Evolutionary conservation across 2,888 invertebrate genomes (phyloP), one percentile per base, ranked within the genome.

Genomic region (Erannis defoliaria): DNA sequence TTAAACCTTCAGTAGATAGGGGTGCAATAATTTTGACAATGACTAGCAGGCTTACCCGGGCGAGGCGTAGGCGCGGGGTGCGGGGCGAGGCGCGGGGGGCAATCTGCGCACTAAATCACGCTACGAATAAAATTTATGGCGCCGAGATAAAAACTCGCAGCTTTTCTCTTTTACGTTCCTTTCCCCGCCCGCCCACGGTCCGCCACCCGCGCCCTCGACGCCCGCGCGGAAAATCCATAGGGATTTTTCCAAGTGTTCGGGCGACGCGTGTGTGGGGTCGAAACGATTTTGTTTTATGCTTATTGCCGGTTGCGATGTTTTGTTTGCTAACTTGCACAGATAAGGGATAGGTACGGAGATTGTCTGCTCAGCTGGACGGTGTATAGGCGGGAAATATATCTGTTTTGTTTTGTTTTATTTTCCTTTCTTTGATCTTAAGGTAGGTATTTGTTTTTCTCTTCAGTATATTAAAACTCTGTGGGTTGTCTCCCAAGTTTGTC

Each of bases 141-240:
- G 91, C 91, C 93, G 93, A 93, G 93, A 93, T 93, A 93, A 93
- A 93, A 93, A 93, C 93, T 93, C 93, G 93, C 93, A 93, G 93
- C 93, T 93, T 93, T 93, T 93, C 93, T 93, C 93, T 93, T 93
- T 93, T 93, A 93, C 92, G 92, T 92, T 91, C 90, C 89, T 91
- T 90, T 87, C 85, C 88, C 85, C 81, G 77, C 67, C 71, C 70
- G 51, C 75, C 73, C 71, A 69, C 75, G 61, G 71, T 68, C 75
- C 69, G 29, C 55, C 46, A 46, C 37, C 46, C 62, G 51, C 61
- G 55, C 46, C 62, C 62, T 48, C 53, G 56, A 40, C 61, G 61
- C 82, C 81, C 85, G 81, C 84, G 81, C 83, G 88, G 92, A 91
- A 93, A 92, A 92, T 91, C 92, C 92, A 90, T 91, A 92, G 90